Conservation (phyloP, 1,140 invertebrate species). For the Cyphomyrmex costatus region DNA sequence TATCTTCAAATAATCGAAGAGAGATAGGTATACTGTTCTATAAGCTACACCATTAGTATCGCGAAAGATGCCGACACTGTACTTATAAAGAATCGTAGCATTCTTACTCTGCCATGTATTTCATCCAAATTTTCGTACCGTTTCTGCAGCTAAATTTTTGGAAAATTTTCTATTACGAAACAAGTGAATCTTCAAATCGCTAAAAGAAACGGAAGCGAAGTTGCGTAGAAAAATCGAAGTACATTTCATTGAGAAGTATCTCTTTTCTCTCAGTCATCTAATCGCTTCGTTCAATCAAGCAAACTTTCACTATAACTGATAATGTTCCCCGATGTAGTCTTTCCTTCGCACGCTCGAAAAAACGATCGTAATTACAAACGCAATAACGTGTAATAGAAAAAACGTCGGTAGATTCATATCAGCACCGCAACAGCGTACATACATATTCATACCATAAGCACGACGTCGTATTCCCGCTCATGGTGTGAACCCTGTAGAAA, state of each 20-base stretch:
- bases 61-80: conserved; percentile 21
- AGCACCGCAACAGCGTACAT: conserved; percentile 73
- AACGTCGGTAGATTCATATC: conserved; percentile 71
- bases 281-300: background rate
- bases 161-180: conserved; percentile 21
- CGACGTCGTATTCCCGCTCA: conserved; percentile 66
- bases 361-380: conserved; percentile 60
- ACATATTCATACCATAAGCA: conserved; percentile 77
- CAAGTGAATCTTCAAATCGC: conserved; percentile 30
- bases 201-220: conserved; percentile 22
- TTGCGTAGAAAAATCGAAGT: conserved; percentile 13
- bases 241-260: background rate
- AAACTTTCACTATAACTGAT: conserved; percentile 23
- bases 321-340: background rate
- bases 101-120: conserved; percentile 48
- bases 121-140: conserved; percentile 27
- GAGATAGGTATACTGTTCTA: background rate
- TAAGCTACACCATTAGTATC: conserved; percentile 34
- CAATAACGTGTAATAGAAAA: conserved; percentile 70
- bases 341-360: conserved; percentile 27
- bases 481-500: conserved; percentile 76
- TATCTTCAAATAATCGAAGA: background rate
- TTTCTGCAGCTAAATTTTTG: conserved; percentile 2
- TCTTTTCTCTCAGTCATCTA: conserved; percentile 17
- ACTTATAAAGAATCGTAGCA: conserved; percentile 21